Conservation (phyloP, 2,113 vertebrate species). For the Hepsetus odoe region DNA sequence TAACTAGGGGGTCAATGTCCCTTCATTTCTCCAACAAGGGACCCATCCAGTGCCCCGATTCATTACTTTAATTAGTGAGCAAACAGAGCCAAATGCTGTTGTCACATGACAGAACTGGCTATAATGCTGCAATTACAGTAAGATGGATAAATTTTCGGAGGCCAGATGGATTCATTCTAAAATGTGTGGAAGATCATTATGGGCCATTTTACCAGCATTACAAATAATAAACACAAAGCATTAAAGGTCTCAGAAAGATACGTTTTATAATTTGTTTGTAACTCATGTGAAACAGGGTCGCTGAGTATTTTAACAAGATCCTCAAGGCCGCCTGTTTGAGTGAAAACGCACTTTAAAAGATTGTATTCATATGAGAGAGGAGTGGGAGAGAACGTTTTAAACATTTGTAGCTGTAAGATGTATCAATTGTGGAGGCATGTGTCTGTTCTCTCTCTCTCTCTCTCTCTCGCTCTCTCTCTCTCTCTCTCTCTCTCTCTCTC, state of each 20-base stretch:
- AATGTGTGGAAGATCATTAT: too few species aligned
- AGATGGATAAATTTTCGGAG: too few species aligned
- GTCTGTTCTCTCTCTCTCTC: slow-evolving; percentile 48
- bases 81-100: too few species aligned
- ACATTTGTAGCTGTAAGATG: slow-evolving; percentile 5
- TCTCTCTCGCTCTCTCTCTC: too few species aligned
- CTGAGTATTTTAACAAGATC: not conserved
- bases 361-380: not conserved
- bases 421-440: slow-evolving; percentile 70
- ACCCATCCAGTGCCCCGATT: too few species aligned
- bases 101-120: too few species aligned
- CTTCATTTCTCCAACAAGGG: too few species aligned
- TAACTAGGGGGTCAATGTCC: too few species aligned
- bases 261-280: not conserved
- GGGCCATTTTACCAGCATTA: not conserved
- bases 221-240: not conserved
- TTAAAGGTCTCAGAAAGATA: not conserved
- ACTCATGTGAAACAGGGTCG: not conserved
- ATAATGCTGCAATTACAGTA: too few species aligned
- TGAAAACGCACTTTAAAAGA: not conserved
- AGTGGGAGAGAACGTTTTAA: not conserved
- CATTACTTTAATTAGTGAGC: too few species aligned
- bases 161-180: too few species aligned
- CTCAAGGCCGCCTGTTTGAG: not conserved
- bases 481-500: too few species aligned